Evolutionary conservation across 2,113 vertebrate species (phyloP).

Genomic region (Uropsilus gracilis): DNA sequence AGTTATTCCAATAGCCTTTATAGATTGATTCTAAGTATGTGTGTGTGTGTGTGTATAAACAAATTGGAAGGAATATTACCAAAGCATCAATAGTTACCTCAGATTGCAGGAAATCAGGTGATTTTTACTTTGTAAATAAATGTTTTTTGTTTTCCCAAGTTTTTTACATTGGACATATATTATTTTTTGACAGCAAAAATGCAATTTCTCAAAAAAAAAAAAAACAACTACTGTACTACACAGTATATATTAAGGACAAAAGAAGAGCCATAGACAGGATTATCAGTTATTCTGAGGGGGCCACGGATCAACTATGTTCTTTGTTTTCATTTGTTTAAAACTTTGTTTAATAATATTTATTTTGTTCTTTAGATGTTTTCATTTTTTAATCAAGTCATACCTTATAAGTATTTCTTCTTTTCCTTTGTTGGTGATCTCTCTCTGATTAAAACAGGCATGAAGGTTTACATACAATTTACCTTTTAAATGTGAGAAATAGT

Average conservation of each 20-base stretch:
- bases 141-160: slow-evolving; percentile 32
- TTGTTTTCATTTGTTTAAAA: slow-evolving; percentile 25
- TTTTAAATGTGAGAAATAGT: slow-evolving; percentile 53
- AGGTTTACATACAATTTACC: background rate
- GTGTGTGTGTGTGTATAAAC: background rate
- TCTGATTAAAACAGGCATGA: slow-evolving; percentile 39
- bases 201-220: slow-evolving; percentile 16
- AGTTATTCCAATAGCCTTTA: background rate
- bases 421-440: background rate
- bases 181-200: slow-evolving; percentile 37
- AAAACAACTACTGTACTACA: background rate
- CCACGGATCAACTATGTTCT: background rate
- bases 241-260: slow-evolving; percentile 23
- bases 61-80: background rate
- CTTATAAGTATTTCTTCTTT: slow-evolving; percentile 45
- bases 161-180: background rate
- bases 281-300: slow-evolving; percentile 23
- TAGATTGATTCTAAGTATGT: background rate
- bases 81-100: slow-evolving; percentile 35
- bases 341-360: too few relatives aligned
- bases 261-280: background rate
- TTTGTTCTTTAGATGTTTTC: too few relatives aligned
- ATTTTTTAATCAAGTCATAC: slow-evolving; percentile 38
- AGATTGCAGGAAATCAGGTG: background rate
- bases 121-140: slow-evolving; percentile 22